phyloP scores from a whole-genome alignment of 35 echinoderm and acorn worm genomes.

The Lytechinus variegatus region DNA sequence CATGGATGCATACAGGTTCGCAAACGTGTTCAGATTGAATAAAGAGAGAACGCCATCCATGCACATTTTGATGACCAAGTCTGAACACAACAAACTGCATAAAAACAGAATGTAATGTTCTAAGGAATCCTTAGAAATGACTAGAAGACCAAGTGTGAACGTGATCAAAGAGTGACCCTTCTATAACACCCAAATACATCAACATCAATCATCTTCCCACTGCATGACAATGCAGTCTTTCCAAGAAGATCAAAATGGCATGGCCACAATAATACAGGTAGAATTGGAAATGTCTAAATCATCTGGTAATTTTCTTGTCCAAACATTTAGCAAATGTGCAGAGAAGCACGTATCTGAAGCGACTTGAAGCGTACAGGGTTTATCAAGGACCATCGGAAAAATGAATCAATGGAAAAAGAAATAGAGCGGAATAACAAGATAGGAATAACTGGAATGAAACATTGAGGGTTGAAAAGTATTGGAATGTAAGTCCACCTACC shows the following conservation, averaged over 20 bases:
- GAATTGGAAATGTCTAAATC: background rate
- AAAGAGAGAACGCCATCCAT: no score
- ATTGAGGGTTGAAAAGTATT: background rate
- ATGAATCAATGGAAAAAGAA: background rate
- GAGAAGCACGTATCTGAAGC: background rate
- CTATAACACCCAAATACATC: background rate
- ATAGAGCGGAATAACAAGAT: background rate
- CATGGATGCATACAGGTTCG: no score
- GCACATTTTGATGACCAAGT: no score
- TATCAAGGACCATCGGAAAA: background rate
- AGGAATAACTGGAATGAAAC: background rate
- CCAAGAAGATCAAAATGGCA: background rate
- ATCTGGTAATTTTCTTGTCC: background rate
- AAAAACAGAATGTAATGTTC: no score
- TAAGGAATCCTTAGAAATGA: no score
- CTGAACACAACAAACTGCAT: no score
- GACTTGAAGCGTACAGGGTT: background rate
- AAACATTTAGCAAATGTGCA: background rate
- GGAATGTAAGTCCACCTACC: background rate
- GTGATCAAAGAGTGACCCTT: background rate
- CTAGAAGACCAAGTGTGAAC: background rate
- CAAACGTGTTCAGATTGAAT: no score
- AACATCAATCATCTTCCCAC: background rate
- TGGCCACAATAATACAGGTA: background rate
- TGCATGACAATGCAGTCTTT: background rate